phyloP scores from a whole-genome alignment of 2,888 invertebrate genomes.

The Chymomyza procnemis region DNA sequence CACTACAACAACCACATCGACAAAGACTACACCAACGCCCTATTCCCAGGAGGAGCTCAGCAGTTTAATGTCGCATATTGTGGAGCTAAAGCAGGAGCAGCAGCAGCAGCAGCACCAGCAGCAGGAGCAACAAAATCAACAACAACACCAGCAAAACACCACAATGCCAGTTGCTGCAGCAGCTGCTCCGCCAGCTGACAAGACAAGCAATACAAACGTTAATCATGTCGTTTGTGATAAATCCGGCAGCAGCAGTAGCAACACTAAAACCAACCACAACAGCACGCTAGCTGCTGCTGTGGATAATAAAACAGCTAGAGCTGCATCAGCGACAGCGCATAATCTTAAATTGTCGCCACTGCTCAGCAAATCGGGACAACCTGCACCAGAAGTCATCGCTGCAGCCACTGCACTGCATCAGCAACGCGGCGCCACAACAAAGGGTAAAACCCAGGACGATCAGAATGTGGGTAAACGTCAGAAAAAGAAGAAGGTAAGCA shows the following conservation, averaged over 20 bases:
- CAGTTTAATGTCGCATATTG: constrained; percentile 59
- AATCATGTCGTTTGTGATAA: constrained; percentile 3
- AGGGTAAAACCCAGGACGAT: constrained; percentile 64
- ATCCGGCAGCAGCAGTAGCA: not conserved
- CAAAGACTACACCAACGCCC: constrained; percentile 74
- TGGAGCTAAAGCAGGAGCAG: constrained; percentile 37
- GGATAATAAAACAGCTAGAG: not conserved
- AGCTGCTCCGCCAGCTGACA: constrained; percentile 6
- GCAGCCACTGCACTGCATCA: constrained; percentile 35
- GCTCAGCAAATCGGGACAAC: constrained; percentile 26
- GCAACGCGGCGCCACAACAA: constrained; percentile 51
- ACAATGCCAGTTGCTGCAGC: constrained; percentile 23
- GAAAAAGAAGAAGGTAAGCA: constrained; percentile 63
- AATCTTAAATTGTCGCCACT: constrained; percentile 9
- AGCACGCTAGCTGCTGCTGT: no score
- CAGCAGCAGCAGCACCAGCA: not conserved
- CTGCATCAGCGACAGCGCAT: constrained; percentile 10
- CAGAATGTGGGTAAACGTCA: constrained; percentile 67
- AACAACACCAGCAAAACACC: not conserved
- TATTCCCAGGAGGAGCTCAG: constrained; percentile 52
- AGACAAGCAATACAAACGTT: constrained; percentile 13
- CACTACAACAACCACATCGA: constrained; percentile 74
- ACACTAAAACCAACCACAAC: no score
- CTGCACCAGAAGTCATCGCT: constrained; percentile 32
- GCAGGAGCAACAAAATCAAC: not conserved